These are phyloP conservation scores for Scolopax bukidnonensis DNA, from an alignment of 2,797 vertebrate genomes.

Conservation along the genomic window DNA sequence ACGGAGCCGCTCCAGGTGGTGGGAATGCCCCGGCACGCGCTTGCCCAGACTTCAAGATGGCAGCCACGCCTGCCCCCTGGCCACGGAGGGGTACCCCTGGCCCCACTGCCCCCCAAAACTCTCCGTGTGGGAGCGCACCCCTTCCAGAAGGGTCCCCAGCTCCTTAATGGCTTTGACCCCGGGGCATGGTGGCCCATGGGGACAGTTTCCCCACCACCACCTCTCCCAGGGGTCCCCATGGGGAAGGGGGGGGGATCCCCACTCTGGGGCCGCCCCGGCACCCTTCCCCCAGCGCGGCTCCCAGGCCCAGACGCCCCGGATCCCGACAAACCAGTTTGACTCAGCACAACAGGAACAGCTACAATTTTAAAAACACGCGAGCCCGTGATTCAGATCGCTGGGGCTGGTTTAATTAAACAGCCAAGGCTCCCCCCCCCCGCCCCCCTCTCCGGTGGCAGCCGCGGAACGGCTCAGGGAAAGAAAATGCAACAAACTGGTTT, in stretches of 20 bases:
- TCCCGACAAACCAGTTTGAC: slow-evolving; percentile 85
- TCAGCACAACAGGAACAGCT: slow-evolving; percentile 80
- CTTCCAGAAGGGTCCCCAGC: not conserved
- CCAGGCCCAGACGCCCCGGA: slow-evolving; percentile 66
- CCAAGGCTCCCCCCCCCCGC: slow-evolving; percentile 37
- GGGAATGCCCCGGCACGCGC: not conserved
- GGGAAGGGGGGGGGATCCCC: not conserved
- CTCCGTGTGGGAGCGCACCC: not conserved
- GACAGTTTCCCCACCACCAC: not conserved
- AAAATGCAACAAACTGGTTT: slow-evolving; percentile 71
- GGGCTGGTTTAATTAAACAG: slow-evolving; percentile 79
- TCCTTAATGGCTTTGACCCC: not conserved
- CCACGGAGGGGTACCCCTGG: not conserved
- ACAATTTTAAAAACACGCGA: slow-evolving; percentile 71
- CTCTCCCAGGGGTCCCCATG: not conserved
- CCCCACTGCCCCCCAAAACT: accelerated
- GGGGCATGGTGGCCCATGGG: not conserved
- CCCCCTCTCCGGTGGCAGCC: slow-evolving; percentile 30
- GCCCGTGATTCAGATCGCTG: slow-evolving; percentile 80
- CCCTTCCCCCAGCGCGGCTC: slow-evolving; percentile 50
- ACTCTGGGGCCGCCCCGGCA: not conserved
- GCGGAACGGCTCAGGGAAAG: slow-evolving; percentile 61
- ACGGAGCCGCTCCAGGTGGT: not conserved
- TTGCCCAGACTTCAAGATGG: not conserved
- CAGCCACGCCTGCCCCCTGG: not conserved